Conservation (phyloP, 35 echinoderm and acorn worm genomes). For the Ophiothrix spiculata region DNA sequence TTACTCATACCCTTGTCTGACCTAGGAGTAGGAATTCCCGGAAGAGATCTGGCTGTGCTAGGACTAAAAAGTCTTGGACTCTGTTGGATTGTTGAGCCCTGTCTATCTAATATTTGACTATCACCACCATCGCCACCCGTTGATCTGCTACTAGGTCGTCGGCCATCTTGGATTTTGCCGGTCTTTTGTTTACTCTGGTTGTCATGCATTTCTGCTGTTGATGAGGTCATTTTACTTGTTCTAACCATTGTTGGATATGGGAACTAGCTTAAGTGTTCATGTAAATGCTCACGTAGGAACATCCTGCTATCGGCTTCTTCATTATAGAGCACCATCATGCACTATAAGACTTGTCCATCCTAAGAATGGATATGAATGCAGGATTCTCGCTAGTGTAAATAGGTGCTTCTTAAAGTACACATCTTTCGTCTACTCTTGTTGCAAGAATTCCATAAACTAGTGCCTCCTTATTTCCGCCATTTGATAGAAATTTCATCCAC, state of each 20-base stretch:
- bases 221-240: neutral
- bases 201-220: neutral
- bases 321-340: too few species aligned
- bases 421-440: too few species aligned
- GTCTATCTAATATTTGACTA: too few species aligned
- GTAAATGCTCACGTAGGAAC: neutral
- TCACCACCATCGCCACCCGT: too few species aligned
- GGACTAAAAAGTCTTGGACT: neutral
- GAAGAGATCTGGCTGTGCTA: neutral
- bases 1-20: neutral
- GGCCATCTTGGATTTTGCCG: neutral
- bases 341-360: neutral
- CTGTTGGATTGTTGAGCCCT: neutral
- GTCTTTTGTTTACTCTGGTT: neutral
- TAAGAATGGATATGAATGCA: too few species aligned
- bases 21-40: neutral
- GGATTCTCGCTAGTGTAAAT: too few species aligned
- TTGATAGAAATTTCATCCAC: too few species aligned
- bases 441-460: too few species aligned
- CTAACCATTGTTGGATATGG: neutral
- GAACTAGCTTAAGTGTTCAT: neutral
- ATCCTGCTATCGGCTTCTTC: too few species aligned
- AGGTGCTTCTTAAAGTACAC: too few species aligned
- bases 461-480: too few species aligned
- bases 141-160: too few species aligned